A percentile compares a stretch with the other conserved stretches of the same genome.
These are phyloP conservation scores for Papilio protenor DNA, from an alignment of 2,888 invertebrate genomes.

Conservation along the genomic window DNA sequence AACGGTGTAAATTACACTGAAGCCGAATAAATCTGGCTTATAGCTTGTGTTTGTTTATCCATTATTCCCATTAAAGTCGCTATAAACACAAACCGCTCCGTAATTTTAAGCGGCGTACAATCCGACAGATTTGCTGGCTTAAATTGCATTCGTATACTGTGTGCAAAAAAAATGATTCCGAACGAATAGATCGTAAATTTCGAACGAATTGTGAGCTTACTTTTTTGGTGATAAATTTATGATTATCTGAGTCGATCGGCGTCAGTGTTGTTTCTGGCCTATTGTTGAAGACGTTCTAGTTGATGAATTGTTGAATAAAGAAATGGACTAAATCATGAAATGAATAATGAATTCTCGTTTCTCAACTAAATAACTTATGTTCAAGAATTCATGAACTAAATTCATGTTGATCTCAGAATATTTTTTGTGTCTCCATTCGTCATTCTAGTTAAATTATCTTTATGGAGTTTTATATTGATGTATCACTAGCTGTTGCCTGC, in stretches of 20 bases:
- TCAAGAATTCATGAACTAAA: not conserved
- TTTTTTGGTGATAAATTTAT: slow-evolving; percentile 44
- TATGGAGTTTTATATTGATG: too few species aligned
- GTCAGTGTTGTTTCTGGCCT: not conserved
- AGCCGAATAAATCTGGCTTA: slow-evolving; percentile 32
- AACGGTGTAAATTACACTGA: slow-evolving; percentile 61
- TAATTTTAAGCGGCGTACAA: slow-evolving; percentile 32
- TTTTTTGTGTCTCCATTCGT: not conserved
- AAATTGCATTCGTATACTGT: slow-evolving; percentile 27
- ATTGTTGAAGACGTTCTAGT: slow-evolving; percentile 8
- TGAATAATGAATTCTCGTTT: slow-evolving; percentile 3
- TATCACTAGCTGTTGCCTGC: too few species aligned
- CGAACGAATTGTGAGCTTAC: slow-evolving; percentile 64
- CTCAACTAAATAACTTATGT: not conserved
- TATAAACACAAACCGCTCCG: slow-evolving; percentile 28
- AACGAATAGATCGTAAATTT: slow-evolving; percentile 69
- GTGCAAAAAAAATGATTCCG: slow-evolving; percentile 36
- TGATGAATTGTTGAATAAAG: slow-evolving; percentile 11
- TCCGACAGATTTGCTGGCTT: slow-evolving; percentile 39
- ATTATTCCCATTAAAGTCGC: slow-evolving; percentile 31
- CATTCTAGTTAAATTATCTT: not conserved
- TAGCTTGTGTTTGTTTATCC: slow-evolving; percentile 31
- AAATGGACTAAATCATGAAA: not conserved
- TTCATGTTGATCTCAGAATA: not conserved
- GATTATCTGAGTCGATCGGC: slow-evolving; percentile 31